phyloP scores from a whole-genome alignment of 2,113 vertebrate species.

The Grantiella picta region DNA sequence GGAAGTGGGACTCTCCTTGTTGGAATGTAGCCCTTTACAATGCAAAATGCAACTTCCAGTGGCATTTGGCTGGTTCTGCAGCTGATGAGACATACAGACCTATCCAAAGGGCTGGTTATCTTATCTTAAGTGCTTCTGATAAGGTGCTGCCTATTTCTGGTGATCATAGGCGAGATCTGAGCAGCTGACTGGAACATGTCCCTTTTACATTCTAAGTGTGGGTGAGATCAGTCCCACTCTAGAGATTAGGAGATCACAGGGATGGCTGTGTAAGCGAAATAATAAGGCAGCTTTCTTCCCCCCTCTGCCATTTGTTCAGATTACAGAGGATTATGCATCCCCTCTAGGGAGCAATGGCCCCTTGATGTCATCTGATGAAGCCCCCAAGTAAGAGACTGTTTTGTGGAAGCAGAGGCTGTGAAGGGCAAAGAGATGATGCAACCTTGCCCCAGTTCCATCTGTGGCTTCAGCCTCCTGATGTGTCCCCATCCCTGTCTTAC shows the following conservation, averaged over 20 bases:
- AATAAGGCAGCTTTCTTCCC: neutral
- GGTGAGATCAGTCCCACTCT: slow-evolving; percentile 6
- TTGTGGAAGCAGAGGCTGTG: neutral
- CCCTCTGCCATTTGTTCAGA: neutral
- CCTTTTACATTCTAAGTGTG: neutral
- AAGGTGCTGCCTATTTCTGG: neutral
- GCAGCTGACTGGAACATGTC: neutral
- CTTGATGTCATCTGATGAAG: neutral
- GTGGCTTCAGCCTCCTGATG: neutral
- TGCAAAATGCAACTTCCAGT: neutral
- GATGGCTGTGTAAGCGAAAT: neutral
- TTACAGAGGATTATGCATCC: neutral
- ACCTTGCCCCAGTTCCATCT: neutral
- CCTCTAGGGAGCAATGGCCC: neutral
- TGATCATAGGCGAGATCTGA: neutral
- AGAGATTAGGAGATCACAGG: slow-evolving; percentile 7
- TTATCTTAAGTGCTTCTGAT: neutral
- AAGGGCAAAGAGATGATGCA: neutral
- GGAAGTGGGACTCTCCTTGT: neutral
- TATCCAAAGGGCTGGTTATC: neutral
- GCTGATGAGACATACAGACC: neutral
- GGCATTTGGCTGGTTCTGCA: neutral
- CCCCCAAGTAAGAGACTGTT: neutral
- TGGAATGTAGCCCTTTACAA: neutral
- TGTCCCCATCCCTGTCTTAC: neutral